These are phyloP conservation scores for Drosophila fulvimacula DNA, from an alignment of 2,888 invertebrate species.

Conservation along the genomic window DNA sequence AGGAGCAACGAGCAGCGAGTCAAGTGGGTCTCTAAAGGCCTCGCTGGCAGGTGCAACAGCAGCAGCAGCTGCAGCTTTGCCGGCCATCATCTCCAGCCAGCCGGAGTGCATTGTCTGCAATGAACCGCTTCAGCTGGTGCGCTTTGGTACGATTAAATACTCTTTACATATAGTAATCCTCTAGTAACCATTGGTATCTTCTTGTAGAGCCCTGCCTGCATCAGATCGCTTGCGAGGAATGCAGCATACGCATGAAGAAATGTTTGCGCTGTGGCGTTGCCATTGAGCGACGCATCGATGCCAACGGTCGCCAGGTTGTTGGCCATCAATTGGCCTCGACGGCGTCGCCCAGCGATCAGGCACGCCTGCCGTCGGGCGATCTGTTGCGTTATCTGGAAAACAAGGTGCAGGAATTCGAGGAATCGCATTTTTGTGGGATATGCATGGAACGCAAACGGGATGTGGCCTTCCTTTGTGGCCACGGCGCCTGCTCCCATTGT, in stretches of 20 bases:
- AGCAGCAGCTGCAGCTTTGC: constrained; percentile 22
- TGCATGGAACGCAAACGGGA: constrained; percentile 94
- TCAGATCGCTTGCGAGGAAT: constrained; percentile 90
- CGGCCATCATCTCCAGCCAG: constrained; percentile 60
- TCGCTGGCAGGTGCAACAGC: constrained; percentile 11
- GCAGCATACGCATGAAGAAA: constrained; percentile 91
- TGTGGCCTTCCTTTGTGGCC: constrained; percentile 95
- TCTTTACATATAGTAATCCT: neutral
- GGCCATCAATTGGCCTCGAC: constrained; percentile 54
- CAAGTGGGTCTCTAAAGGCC: constrained; percentile 12
- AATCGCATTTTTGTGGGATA: constrained; percentile 93
- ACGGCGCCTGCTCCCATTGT: constrained; percentile 93
- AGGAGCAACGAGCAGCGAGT: constrained; percentile 17
- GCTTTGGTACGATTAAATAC: constrained; percentile 83
- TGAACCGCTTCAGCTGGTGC: constrained; percentile 88
- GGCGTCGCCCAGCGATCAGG: constrained; percentile 83
- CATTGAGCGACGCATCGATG: constrained; percentile 87
- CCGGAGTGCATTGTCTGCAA: constrained; percentile 90
- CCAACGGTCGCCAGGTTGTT: constrained; percentile 85
- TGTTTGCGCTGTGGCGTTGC: constrained; percentile 88
- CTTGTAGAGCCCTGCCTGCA: constrained; percentile 89
- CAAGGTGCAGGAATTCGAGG: constrained; percentile 94
- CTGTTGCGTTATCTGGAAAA: constrained; percentile 89
- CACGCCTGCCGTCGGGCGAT: constrained; percentile 88
- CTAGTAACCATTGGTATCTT: neutral